Conservation (phyloP, 2,113 vertebrate species). For the Solea senegalensis region DNA sequence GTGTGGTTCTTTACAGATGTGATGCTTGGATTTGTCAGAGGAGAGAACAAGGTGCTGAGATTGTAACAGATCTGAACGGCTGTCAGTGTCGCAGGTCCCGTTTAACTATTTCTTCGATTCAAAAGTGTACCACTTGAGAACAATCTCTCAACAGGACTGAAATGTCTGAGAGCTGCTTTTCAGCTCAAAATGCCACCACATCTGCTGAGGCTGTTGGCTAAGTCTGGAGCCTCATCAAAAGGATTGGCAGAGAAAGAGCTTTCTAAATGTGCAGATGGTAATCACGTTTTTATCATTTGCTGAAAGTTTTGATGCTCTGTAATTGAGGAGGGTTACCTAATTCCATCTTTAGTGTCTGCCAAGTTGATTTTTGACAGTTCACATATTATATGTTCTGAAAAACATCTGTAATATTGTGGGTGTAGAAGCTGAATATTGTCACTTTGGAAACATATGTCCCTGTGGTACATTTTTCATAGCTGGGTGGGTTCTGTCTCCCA, state of each 20-base stretch:
- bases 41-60: slow-evolving; percentile 34
- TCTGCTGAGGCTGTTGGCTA: slow-evolving; percentile 71
- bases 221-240: slow-evolving; percentile 68
- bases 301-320: slow-evolving; percentile 67
- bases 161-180: slow-evolving; percentile 56
- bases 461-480: slow-evolving; percentile 26
- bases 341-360: slow-evolving; percentile 50
- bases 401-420: slow-evolving; percentile 31
- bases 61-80: slow-evolving; percentile 30
- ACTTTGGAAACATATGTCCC: slow-evolving; percentile 27
- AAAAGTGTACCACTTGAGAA: slow-evolving; percentile 40
- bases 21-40: slow-evolving; percentile 15
- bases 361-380: slow-evolving; percentile 57
- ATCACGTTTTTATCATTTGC: slow-evolving; percentile 71
- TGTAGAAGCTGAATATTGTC: slow-evolving; percentile 30
- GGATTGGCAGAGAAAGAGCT: slow-evolving; percentile 57
- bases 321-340: slow-evolving; percentile 24
- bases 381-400: slow-evolving; percentile 47
- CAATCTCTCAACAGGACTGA: slow-evolving; percentile 40
- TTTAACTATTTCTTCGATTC: slow-evolving; percentile 43
- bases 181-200: slow-evolving; percentile 57
- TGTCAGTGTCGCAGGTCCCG: slow-evolving; percentile 22
- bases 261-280: slow-evolving; percentile 60
- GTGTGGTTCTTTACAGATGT: background rate
- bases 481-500: slow-evolving; percentile 48